Evolutionary conservation across 2,888 invertebrate genomes (phyloP).

Genomic region (Caradrina kadenii): DNA sequence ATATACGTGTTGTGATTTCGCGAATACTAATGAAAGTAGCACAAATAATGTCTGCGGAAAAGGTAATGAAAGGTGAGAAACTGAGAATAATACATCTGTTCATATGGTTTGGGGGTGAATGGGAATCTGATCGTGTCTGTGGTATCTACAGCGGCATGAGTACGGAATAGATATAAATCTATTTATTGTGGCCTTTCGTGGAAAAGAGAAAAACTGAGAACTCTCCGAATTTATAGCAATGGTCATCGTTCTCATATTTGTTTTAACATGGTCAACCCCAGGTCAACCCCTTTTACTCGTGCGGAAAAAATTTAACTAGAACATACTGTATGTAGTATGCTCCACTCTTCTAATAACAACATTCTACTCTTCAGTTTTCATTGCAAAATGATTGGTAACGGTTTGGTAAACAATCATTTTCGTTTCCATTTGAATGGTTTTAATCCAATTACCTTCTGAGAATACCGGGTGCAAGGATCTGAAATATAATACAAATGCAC

Average conservation of each 20-base stretch:
- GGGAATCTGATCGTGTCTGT: slow-evolving; percentile 21
- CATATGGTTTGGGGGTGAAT: slow-evolving; percentile 9
- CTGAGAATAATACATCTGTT: slow-evolving; percentile 38
- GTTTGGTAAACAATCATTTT: slow-evolving; percentile 3
- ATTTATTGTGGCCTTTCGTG: not conserved
- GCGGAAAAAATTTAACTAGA: too few relatives aligned
- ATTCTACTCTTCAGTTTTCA: not conserved
- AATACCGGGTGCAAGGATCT: slow-evolving; percentile 28
- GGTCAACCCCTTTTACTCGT: not conserved
- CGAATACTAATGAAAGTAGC: slow-evolving; percentile 55
- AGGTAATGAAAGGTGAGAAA: slow-evolving; percentile 45
- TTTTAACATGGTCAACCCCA: too few relatives aligned
- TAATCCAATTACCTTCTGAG: slow-evolving; percentile 28
- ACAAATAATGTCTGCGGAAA: slow-evolving; percentile 39
- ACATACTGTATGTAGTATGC: too few relatives aligned
- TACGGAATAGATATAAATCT: not conserved
- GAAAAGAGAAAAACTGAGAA: too few relatives aligned
- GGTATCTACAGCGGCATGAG: not conserved
- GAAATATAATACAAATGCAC: not conserved
- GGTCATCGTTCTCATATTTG: too few relatives aligned
- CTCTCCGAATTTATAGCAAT: too few relatives aligned
- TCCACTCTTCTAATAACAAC: not conserved
- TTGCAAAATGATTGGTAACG: slow-evolving; percentile 11
- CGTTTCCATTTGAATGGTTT: slow-evolving; percentile 19
- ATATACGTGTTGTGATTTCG: slow-evolving; percentile 64